Evolutionary conservation across 2,888 invertebrate species (phyloP).

Genomic region (Myathropa florea): DNA sequence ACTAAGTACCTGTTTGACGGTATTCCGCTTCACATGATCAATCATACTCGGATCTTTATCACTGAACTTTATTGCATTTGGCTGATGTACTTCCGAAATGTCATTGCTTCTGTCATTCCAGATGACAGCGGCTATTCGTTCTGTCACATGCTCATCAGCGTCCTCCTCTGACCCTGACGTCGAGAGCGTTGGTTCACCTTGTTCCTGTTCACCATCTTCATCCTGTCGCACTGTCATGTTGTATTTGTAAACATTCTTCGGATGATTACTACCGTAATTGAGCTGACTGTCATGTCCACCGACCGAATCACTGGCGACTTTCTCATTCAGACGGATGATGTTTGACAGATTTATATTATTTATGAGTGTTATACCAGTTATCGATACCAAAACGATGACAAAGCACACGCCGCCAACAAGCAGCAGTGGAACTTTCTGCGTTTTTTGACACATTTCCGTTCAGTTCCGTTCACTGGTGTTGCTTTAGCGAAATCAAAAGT

Average conservation of each 20-base stretch:
- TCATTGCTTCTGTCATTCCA: constrained; percentile 8
- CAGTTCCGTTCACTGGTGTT: not conserved
- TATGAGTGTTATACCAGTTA: constrained; percentile 82
- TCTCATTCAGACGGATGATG: constrained; percentile 79
- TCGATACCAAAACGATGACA: constrained; percentile 81
- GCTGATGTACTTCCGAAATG: not conserved
- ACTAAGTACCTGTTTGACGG: constrained; percentile 78
- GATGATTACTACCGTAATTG: constrained; percentile 78
- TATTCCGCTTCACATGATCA: constrained; percentile 79
- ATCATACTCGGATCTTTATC: constrained; percentile 75
- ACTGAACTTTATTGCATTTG: constrained; percentile 57
- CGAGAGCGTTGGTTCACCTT: not conserved
- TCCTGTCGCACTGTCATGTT: constrained; percentile 63
- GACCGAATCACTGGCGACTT: constrained; percentile 79
- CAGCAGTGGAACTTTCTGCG: constrained; percentile 78
- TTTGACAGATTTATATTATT: constrained; percentile 79
- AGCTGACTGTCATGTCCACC: constrained; percentile 76
- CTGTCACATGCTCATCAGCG: constrained; percentile 35
- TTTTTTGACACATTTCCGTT: constrained; percentile 78
- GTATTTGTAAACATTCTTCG: constrained; percentile 76
- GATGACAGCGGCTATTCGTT: constrained; percentile 55
- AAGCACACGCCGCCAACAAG: constrained; percentile 80
- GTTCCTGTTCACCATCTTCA: not conserved
- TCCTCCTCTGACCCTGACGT: constrained; percentile 4
- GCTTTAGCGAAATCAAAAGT: constrained; percentile 37